Conservation (phyloP, 2,797 vertebrate species). For the Gymnoscopelus microlampas region DNA sequence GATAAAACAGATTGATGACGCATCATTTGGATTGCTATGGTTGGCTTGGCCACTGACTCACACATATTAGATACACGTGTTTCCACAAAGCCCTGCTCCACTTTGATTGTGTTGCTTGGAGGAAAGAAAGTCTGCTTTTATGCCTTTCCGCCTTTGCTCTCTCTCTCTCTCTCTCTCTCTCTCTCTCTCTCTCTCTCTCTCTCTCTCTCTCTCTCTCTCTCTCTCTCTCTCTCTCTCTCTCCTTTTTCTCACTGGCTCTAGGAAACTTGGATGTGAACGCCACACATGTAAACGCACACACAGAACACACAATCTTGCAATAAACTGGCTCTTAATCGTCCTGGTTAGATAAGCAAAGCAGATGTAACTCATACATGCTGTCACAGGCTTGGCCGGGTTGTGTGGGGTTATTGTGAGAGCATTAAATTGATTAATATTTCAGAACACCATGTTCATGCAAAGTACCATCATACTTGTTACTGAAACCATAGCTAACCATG, state of each 20-base stretch:
- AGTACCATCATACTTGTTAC: too few relatives aligned
- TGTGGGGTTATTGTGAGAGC: background rate
- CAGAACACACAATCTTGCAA: too few relatives aligned
- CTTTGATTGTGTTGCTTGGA: constrained; percentile 22
- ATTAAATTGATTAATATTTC: background rate
- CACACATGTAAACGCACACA: background rate
- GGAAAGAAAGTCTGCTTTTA: constrained; percentile 3
- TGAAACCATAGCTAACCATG: too few relatives aligned
- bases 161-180: background rate
- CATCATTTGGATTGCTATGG: constrained; percentile 20
- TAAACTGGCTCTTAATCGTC: background rate
- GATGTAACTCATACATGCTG: background rate
- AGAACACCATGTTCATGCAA: too few relatives aligned
- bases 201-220: background rate
- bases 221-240: background rate
- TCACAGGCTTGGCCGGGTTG: background rate
- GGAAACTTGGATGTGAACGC: too few relatives aligned
- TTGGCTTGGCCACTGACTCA: constrained; percentile 14
- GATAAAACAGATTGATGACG: constrained; percentile 45
- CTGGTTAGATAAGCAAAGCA: constrained; percentile 5
- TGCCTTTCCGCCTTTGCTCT: constrained; percentile 21
- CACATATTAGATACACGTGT: constrained; percentile 55
- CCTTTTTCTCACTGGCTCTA: too few relatives aligned
- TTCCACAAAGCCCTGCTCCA: constrained; percentile 34
- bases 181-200: background rate